Conservation (phyloP, 2,113 vertebrate genomes). For the Ctenodactylus gundi region DNA sequence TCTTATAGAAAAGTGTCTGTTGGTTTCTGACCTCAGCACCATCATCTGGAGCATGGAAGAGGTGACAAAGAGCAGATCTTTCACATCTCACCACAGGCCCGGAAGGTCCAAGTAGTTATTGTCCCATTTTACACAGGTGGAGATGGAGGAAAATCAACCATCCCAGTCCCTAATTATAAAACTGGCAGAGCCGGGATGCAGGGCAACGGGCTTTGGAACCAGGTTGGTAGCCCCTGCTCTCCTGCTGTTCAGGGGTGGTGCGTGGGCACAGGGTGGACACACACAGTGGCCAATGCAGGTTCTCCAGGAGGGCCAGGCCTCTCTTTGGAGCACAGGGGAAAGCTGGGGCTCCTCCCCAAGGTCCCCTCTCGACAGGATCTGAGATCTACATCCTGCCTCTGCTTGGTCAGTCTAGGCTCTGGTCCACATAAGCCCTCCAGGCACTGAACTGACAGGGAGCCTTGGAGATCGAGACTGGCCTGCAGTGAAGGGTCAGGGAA, state of each 20-base stretch:
- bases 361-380: not conserved
- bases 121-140: not conserved
- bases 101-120: not conserved
- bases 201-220: not conserved
- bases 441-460: not conserved
- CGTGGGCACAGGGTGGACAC: too few species aligned
- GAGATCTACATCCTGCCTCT: not conserved
- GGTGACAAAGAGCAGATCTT: not conserved
- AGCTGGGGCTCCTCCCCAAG: rapidly evolving
- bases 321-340: not conserved
- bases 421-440: not conserved
- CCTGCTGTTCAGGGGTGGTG: not conserved
- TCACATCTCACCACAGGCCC: too few species aligned
- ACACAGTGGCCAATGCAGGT: too few species aligned
- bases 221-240: not conserved
- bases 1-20: not conserved
- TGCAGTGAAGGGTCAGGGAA: not conserved
- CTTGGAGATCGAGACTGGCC: not conserved
- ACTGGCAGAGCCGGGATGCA: not conserved
- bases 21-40: not conserved
- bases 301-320: not conserved
- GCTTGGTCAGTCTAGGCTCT: not conserved
- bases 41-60: not conserved
- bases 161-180: not conserved
- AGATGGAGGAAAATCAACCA: not conserved